These are phyloP conservation scores for Rhipidura dahli DNA, from an alignment of 2,113 vertebrate species.

Conservation along the genomic window DNA sequence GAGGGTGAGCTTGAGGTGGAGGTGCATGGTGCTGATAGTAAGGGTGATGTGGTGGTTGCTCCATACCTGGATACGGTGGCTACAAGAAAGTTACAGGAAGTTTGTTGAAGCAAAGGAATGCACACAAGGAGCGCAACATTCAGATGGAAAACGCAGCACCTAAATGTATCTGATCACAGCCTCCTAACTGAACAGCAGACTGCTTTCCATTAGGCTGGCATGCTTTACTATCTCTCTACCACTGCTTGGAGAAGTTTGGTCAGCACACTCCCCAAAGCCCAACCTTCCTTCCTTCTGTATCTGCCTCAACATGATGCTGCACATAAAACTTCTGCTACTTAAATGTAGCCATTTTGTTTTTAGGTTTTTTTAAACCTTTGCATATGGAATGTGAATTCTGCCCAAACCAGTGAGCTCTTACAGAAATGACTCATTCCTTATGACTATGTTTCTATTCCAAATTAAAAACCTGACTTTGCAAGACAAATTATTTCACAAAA, in stretches of 20 bases:
- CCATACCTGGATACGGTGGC: slow-evolving; percentile 91
- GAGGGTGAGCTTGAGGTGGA: slow-evolving; percentile 88
- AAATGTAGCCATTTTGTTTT: neutral
- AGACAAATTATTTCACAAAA: neutral
- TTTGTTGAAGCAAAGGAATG: neutral
- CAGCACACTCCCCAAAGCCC: neutral
- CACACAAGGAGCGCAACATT: neutral
- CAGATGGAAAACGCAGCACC: neutral
- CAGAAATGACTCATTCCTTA: neutral
- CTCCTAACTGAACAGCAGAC: neutral
- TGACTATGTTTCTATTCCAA: neutral
- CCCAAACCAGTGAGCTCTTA: neutral
- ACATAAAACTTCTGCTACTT: neutral
- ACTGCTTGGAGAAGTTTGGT: neutral
- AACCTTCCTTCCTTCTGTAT: accelerated
- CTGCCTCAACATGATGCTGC: neutral
- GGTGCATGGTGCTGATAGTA: slow-evolving; percentile 94
- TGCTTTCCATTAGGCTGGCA: neutral
- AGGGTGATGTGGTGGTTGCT: slow-evolving; percentile 87
- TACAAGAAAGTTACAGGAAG: slow-evolving; percentile 58
- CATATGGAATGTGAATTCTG: neutral
- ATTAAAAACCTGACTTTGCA: neutral
- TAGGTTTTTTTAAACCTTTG: neutral
- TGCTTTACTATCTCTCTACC: neutral
- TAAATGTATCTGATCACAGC: neutral